Percentiles rank a stretch among this genome's conserved stretches.
These are phyloP conservation scores for Sebastolobus alascanus DNA, from an alignment of 2,797 vertebrate genomes.

Conservation along the genomic window DNA sequence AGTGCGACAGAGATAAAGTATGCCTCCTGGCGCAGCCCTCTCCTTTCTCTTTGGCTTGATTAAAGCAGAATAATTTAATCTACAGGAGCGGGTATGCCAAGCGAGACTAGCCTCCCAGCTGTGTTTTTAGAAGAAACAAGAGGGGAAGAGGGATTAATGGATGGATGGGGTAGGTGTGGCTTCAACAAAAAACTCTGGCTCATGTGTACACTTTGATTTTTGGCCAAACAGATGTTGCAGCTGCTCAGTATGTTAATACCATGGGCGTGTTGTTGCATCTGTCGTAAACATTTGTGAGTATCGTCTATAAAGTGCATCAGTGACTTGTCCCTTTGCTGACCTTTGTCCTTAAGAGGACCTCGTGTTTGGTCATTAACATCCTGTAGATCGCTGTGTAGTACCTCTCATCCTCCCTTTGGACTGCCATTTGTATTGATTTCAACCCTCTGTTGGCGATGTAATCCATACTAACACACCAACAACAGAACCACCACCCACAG, in stretches of 20 bases:
- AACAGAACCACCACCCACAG: slow-evolving; percentile 47
- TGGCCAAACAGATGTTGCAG: slow-evolving; percentile 37
- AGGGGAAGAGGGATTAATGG: background rate
- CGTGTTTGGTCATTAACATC: slow-evolving; percentile 38
- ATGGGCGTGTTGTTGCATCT: background rate
- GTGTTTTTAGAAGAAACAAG: background rate
- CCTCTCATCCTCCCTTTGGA: slow-evolving; percentile 35
- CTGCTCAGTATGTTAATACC: slow-evolving; percentile 20
- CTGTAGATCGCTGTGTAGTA: slow-evolving; percentile 22
- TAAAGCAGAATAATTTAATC: slow-evolving; percentile 51
- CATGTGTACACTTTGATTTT: slow-evolving; percentile 32
- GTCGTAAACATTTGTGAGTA: slow-evolving; percentile 32
- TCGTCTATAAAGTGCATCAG: slow-evolving; percentile 14
- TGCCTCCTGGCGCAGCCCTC: background rate
- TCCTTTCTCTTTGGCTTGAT: slow-evolving; percentile 33
- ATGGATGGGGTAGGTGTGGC: slow-evolving; percentile 27
- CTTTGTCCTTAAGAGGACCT: slow-evolving; percentile 43
- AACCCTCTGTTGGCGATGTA: slow-evolving; percentile 53
- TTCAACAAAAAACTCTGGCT: slow-evolving; percentile 12
- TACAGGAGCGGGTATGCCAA: slow-evolving; percentile 13
- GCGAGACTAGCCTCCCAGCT: slow-evolving; percentile 16
- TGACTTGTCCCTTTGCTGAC: slow-evolving; percentile 35
- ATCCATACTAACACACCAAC: slow-evolving; percentile 61
- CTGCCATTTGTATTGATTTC: slow-evolving; percentile 67
- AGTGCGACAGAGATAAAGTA: background rate